These are phyloP conservation scores for Gymnorhina tibicen DNA, from an alignment of 2,113 vertebrate genomes.

Conservation along the genomic window DNA sequence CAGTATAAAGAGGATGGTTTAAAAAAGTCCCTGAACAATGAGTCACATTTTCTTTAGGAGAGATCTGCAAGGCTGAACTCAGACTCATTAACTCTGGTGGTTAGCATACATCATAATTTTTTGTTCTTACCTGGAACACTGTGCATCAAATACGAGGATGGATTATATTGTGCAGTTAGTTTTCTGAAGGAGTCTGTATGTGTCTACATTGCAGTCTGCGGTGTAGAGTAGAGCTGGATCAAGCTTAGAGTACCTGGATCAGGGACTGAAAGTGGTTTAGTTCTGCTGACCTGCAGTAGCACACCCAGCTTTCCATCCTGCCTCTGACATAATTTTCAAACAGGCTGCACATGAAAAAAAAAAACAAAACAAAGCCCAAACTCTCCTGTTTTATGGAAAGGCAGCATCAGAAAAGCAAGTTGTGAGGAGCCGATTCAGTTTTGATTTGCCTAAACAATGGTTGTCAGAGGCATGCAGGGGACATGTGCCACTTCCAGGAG, in stretches of 20 bases:
- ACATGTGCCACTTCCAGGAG: not conserved
- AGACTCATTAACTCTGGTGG: not conserved
- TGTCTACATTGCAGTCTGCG: not conserved
- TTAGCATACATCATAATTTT: not conserved
- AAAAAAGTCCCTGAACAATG: not conserved
- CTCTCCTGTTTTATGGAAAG: not conserved
- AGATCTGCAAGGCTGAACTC: not conserved
- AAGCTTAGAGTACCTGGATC: not conserved
- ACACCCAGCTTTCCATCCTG: not conserved
- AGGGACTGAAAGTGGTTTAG: not conserved
- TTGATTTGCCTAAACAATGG: not conserved
- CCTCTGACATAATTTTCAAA: not conserved
- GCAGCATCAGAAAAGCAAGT: not conserved
- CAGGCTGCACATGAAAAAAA: not conserved
- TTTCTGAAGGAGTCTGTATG: not conserved
- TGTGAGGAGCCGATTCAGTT: not conserved
- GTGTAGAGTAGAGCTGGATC: not conserved
- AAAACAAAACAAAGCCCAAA: not conserved
- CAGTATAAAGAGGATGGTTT: not conserved
- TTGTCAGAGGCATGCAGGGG: not conserved
- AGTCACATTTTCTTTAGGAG: conserved; percentile 21
- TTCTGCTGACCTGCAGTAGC: not conserved
- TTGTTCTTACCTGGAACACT: not conserved
- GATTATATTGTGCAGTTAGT: not conserved
- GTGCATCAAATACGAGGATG: not conserved